phyloP scores from a whole-genome alignment of 2,113 vertebrate genomes.

The Xiphorhynchus elegans region DNA sequence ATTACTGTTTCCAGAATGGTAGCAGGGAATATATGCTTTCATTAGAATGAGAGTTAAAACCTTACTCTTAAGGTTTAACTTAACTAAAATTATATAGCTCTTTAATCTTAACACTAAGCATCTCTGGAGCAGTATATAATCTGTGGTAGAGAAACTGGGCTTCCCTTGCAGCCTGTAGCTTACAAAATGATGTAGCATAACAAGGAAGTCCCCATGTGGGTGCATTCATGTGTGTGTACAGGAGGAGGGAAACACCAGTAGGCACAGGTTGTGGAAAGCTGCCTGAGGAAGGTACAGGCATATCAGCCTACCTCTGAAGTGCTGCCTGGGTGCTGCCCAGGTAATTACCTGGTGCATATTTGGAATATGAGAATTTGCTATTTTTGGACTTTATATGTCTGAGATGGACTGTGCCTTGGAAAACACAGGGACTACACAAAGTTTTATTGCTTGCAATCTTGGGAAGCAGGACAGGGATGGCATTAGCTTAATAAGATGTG shows the following conservation, averaged over 20 bases:
- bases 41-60: not conserved
- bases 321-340: not conserved
- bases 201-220: accelerated
- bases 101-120: not conserved
- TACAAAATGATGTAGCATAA: not conserved
- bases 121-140: not conserved
- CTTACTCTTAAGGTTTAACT: not conserved
- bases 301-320: no score
- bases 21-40: not conserved
- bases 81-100: not conserved
- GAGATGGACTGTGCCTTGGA: not conserved
- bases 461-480: not conserved
- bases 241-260: not conserved
- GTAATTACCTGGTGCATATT: not conserved
- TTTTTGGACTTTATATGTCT: not conserved
- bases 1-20: not conserved
- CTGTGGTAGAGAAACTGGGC: not conserved
- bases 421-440: not conserved
- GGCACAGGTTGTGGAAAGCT: not conserved
- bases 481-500: accelerated
- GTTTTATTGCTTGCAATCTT: not conserved
- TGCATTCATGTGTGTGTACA: accelerated
- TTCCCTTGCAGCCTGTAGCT: not conserved
- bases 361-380: not conserved
- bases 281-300: not conserved